phyloP scores from a whole-genome alignment of 2,113 vertebrate genomes.

The Suricata suricatta region DNA sequence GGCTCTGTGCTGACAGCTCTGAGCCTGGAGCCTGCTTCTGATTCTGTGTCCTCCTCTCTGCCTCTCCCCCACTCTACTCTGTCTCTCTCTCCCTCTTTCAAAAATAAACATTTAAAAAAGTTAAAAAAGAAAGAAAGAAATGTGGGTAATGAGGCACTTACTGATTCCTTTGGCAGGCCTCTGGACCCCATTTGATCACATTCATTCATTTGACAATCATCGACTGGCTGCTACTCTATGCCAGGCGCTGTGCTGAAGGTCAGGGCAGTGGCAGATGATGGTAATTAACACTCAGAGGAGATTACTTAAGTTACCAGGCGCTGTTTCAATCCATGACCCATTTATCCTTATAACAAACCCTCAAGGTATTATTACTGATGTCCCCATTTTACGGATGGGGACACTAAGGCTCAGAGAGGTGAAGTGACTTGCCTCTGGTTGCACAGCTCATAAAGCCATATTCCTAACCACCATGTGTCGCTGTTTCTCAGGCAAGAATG shows the following conservation, averaged over 20 bases:
- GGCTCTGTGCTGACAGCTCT: too few relatives aligned
- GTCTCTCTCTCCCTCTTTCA: too few relatives aligned
- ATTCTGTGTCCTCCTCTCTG: too few relatives aligned
- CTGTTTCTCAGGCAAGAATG: neutral
- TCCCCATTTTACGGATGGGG: neutral
- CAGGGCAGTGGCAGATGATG: fast-evolving
- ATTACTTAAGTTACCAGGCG: neutral
- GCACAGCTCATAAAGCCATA: neutral
- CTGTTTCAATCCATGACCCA: neutral
- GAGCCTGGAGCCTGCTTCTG: too few relatives aligned
- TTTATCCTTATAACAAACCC: neutral
- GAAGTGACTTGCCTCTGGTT: neutral
- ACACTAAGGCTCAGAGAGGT: neutral
- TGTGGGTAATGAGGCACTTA: neutral
- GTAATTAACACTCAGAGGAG: fast-evolving
- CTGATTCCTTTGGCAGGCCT: neutral
- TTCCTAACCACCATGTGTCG: neutral
- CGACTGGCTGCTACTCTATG: neutral
- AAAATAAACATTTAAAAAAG: too few relatives aligned
- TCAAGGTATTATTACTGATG: neutral
- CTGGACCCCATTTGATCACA: neutral
- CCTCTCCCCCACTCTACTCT: too few relatives aligned
- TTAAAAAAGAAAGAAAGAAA: too few relatives aligned
- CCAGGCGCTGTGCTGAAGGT: neutral
- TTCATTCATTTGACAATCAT: neutral